Base-by-base conservation (phyloP, 92 coral and sea anemone genomes). In the Anthopleura xanthogrammica region DNA sequence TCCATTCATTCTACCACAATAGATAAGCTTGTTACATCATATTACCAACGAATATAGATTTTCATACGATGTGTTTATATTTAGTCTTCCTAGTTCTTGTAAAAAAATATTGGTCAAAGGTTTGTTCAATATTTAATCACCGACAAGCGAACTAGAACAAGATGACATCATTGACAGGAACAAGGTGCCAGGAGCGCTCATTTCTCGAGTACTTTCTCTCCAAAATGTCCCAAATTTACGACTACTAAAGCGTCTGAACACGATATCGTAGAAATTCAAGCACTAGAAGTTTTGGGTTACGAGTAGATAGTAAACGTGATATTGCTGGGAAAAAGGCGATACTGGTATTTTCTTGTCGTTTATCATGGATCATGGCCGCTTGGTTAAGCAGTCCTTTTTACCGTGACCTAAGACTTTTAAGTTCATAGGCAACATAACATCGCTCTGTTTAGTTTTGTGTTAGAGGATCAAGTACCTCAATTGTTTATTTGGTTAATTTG, bases 1-100 rank as follows among this genome's bases (percentile, higher is more conserved):
- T 77, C 80, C 80, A 52, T 77, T 52, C 80, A 77, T 77, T 52
- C 74, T 68, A 68, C 74, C 42, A 23, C 74, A 12, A 62, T 17
- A 62, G 12, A 62, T 5, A 7, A 36, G 74, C 12, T 68, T 36
- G 11, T n/a, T 16, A 68, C 74, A 68, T 68, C 16, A 43, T 68
- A 68, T 12, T 29, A 23, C 36, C 42, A 68, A 36, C 70, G 19
- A 62, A 62, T 62, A 62, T 68, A 68, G 41, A 14, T 36, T 54
- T 68, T 68, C 20, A 68, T 12, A 7, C 5, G 42, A 68, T 68
- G 16, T 68, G 42, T 68, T 68, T 68, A 68, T 68, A 68, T 36
- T 68, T 68, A 23, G 74, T 68, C 42, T 68, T 68, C 16, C 42
- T 7, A 29, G 16, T 68, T 13, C 36, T 29, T 68, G 42, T 68